phyloP scores from a whole-genome alignment of 2,797 vertebrate species.

The Ctenopoma kingsleyae region DNA sequence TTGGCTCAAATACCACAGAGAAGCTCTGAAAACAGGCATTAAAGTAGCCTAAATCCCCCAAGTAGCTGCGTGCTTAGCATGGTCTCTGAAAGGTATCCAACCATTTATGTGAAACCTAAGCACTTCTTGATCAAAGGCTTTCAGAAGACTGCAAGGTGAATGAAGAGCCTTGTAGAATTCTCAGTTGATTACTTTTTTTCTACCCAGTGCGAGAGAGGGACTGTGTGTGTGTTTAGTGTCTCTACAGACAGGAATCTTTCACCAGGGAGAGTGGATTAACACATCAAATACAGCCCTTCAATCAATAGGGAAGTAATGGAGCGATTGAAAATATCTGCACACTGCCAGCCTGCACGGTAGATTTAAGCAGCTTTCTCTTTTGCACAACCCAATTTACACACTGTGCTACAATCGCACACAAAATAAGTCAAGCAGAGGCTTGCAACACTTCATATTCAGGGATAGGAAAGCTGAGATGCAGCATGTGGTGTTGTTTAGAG shows the following conservation, averaged over 20 bases:
- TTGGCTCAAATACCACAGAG: conserved; percentile 75
- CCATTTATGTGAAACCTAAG: conserved; percentile 79
- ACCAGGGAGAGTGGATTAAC: conserved; percentile 78
- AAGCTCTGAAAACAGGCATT: conserved; percentile 82
- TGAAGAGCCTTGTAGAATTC: conserved; percentile 73
- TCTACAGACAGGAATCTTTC: conserved; percentile 76
- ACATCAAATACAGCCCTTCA: conserved; percentile 78
- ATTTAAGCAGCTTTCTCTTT: conserved; percentile 46
- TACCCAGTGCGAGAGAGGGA: conserved; percentile 1
- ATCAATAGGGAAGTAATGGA: conserved; percentile 78
- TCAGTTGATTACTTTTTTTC: conserved; percentile 65
- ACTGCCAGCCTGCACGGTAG: conserved; percentile 18
- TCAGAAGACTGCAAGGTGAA: conserved; percentile 70
- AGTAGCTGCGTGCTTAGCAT: conserved; percentile 74
- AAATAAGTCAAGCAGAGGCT: conserved; percentile 18
- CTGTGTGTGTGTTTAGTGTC: conserved; percentile 64
- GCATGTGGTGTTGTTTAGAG: not conserved
- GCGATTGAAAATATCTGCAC: conserved; percentile 58
- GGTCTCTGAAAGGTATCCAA: conserved; percentile 78
- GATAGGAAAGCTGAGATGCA: not conserved
- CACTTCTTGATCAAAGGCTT: conserved; percentile 83
- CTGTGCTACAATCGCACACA: not conserved
- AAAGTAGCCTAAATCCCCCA: conserved; percentile 78
- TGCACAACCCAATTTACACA: conserved; percentile 23
- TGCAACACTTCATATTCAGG: conserved; percentile 8